These are phyloP conservation scores for Chloromyia formosa DNA, from an alignment of 2,888 invertebrate species.

Conservation along the genomic window DNA sequence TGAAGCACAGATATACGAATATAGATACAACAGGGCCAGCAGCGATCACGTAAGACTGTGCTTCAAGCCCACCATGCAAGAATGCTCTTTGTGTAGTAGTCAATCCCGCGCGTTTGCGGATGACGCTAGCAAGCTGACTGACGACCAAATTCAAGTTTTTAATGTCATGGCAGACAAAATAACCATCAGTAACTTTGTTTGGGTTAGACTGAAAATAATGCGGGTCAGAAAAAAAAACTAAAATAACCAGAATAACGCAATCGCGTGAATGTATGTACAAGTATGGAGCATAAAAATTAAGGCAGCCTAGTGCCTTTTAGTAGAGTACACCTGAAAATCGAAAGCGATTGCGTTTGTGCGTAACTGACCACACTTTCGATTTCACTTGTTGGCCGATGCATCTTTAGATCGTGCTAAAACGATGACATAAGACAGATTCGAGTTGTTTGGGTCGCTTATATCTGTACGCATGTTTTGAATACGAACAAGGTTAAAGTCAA, in stretches of 20 bases:
- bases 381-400: constrained; percentile 17
- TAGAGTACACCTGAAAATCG: constrained; percentile 2
- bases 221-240: constrained; percentile 4
- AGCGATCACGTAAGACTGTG: background rate
- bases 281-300: background rate
- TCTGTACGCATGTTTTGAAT: too few relatives aligned
- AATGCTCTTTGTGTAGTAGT: background rate
- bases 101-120: background rate
- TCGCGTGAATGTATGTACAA: background rate
- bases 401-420: background rate
- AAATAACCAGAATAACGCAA: background rate
- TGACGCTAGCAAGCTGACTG: background rate
- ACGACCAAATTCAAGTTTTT: background rate
- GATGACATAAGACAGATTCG: background rate
- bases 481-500: too few relatives aligned
- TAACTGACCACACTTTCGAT: constrained; percentile 31
- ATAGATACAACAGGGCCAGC: background rate
- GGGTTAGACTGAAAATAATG: constrained; percentile 1
- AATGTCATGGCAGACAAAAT: constrained; percentile 6
- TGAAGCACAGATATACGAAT: background rate
- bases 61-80: background rate
- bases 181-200: constrained; percentile 4
- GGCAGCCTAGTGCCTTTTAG: background rate
- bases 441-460: too few relatives aligned
- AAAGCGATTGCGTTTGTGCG: constrained; percentile 17